Evolutionary conservation across 1,140 invertebrate species (phyloP).

Genomic region (Tetragonula clypearis): DNA sequence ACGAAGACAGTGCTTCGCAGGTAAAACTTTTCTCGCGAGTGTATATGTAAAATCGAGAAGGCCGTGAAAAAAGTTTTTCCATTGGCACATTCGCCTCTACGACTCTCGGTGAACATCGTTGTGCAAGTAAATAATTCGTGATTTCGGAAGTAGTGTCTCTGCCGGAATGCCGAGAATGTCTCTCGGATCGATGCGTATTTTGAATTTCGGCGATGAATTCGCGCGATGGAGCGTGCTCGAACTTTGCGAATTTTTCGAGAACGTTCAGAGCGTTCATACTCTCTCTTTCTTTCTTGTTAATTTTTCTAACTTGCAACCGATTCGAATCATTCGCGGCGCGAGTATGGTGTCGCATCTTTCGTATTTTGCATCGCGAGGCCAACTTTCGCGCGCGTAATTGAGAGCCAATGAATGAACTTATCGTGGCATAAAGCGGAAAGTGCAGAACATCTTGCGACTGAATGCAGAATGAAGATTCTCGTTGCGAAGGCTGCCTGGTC

Average conservation of each 20-base stretch:
- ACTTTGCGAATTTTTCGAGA: too few species aligned
- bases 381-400: not conserved
- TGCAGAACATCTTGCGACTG: not conserved
- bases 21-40: too few species aligned
- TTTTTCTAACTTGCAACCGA: not conserved
- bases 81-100: too few species aligned
- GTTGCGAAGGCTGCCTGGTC: too few species aligned
- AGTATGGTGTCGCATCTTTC: not conserved
- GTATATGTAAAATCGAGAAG: not conserved
- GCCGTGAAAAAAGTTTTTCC: not conserved
- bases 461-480: not conserved
- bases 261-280: not conserved
- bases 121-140: not conserved
- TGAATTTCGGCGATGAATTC: not conserved
- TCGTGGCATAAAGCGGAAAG: not conserved
- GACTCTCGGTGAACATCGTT: too few species aligned
- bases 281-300: too few species aligned
- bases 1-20: too few species aligned
- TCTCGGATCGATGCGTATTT: not conserved
- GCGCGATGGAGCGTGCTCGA: too few species aligned
- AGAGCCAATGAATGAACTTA: conserved; percentile 6
- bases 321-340: not conserved
- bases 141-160: not conserved
- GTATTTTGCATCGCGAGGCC: not conserved
- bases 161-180: not conserved